Conservation (phyloP, 2,888 invertebrate species). For the Heteromurus nitidus region DNA sequence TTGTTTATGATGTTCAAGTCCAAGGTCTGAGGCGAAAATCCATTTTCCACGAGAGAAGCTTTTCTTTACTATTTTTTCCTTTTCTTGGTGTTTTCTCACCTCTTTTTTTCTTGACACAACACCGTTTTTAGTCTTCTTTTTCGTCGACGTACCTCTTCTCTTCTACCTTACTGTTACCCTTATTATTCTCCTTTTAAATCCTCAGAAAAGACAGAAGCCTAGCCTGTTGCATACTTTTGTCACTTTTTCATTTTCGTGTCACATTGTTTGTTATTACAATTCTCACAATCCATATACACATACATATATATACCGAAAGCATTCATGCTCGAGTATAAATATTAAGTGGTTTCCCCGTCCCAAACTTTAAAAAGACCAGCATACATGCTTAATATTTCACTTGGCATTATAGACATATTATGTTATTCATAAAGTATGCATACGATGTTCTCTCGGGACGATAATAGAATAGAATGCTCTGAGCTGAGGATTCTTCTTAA, state of each 20-base stretch:
- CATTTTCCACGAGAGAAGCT: slow-evolving; percentile 36
- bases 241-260: slow-evolving; percentile 32
- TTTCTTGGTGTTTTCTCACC: slow-evolving; percentile 54
- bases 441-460: no score
- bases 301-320: no score
- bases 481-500: neutral
- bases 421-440: no score
- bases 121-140: slow-evolving; percentile 38
- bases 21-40: slow-evolving; percentile 63
- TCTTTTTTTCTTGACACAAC: slow-evolving; percentile 44
- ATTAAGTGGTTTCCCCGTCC: no score
- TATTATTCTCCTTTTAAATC: slow-evolving; percentile 1
- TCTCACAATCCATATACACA: slow-evolving; percentile 22
- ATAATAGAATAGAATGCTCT: no score
- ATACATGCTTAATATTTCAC: no score
- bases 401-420: no score
- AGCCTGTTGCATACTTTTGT: slow-evolving; percentile 32
- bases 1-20: slow-evolving; percentile 70
- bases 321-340: no score
- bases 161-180: neutral
- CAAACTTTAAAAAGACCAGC: no score
- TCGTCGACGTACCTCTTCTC: neutral
- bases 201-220: neutral
- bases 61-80: slow-evolving; percentile 19
- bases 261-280: slow-evolving; percentile 32